phyloP scores from a whole-genome alignment of 64 coral and sea anemone genomes.

The Montipora capricornis region DNA sequence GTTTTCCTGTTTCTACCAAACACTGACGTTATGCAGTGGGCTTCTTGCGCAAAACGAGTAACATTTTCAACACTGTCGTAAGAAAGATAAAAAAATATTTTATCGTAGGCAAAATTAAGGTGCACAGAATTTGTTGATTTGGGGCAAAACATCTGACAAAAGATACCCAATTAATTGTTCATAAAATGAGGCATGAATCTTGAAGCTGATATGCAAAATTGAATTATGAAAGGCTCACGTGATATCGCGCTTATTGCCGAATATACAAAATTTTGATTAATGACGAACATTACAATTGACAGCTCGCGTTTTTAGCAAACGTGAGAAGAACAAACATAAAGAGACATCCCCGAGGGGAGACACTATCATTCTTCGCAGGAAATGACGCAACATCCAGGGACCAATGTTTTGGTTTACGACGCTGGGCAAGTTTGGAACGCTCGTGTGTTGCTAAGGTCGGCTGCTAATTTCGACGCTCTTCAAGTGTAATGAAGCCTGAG shows the following conservation, averaged over 20 bases:
- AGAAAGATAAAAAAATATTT: no score
- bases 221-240: background rate
- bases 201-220: background rate
- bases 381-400: background rate
- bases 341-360: background rate
- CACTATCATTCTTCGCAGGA: background rate
- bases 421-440: no score
- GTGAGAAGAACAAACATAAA: background rate
- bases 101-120: background rate
- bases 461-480: no score
- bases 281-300: background rate
- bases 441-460: no score
- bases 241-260: background rate
- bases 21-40: background rate
- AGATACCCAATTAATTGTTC: background rate
- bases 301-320: background rate
- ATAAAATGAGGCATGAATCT: background rate
- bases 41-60: background rate
- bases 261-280: background rate
- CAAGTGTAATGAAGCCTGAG: no score
- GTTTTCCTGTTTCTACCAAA: constrained; percentile 11
- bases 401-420: no score
- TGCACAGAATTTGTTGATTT: background rate
- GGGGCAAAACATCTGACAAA: background rate
- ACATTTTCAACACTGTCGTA: background rate